These are phyloP conservation scores for Clupea harengus DNA, from an alignment of 2,113 vertebrate species.

Conservation along the genomic window DNA sequence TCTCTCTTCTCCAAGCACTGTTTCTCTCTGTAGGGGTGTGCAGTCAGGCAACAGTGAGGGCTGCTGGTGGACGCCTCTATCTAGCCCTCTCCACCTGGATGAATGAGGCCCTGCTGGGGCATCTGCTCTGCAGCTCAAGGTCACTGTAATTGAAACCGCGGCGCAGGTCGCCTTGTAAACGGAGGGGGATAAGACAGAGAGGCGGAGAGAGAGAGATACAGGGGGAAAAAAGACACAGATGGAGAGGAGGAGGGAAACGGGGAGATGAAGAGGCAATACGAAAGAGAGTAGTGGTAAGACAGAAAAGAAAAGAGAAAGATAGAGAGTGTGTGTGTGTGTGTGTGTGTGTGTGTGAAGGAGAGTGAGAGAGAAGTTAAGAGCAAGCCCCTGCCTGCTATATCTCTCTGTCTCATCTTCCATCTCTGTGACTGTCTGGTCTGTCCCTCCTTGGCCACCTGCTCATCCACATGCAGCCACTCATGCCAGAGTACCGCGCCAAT, in stretches of 20 bases:
- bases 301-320: conserved; percentile 19
- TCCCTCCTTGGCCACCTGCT: background rate
- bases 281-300: background rate
- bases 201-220: background rate
- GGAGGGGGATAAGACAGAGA: background rate
- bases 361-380: background rate
- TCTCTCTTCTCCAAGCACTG: background rate
- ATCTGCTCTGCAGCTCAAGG: conserved; percentile 30
- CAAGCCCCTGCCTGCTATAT: background rate
- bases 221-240: background rate
- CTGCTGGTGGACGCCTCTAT: background rate
- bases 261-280: conserved; percentile 3
- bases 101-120: conserved; percentile 23
- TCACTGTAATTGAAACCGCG: conserved; percentile 48
- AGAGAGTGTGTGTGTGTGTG: conserved; percentile 33
- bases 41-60: background rate
- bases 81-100: conserved; percentile 26
- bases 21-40: background rate
- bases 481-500: background rate
- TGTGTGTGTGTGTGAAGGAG: background rate
- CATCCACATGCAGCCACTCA: background rate
- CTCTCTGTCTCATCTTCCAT: background rate
- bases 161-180: conserved; percentile 24
- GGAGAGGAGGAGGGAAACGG: background rate
- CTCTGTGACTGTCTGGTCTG: background rate